Base-by-base conservation (phyloP, 2,797 vertebrate genomes). In the Prionace glauca region DNA sequence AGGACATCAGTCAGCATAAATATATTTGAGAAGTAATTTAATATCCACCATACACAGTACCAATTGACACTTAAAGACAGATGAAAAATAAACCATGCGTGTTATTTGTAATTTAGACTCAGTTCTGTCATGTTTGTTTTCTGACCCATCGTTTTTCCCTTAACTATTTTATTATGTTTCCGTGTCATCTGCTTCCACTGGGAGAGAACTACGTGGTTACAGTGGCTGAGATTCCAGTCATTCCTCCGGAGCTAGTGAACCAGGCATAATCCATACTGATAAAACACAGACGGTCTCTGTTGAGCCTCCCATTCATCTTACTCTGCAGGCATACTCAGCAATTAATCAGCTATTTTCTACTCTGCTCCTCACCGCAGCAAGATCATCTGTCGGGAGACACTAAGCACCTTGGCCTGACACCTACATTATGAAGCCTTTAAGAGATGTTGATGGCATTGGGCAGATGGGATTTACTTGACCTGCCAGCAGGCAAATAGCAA, bases 261-360 rank as follows among this genome's bases (percentile, higher is more conserved):
- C 96, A 74, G 81, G 81, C 86, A 95, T 96, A 96, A 96, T 96
- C 96, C 93, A 95, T 95, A 96, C 88, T 96, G 95, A 96, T 96
- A 95, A 96, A 95, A 95, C 92, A 96, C 95, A 96, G 95, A 96
- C 90, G 88, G 90, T 72, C 96, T 95, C 95, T 74, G n/a, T 62
- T 95, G 79, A 95, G 74, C 87, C 95, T 74, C 86, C 94, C 95
- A 96, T 96, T 96, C 96, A 96, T 96, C 96, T 96, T 96, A 95
- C 95, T 95, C 93, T 86, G 67, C 94, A 96, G 95, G 96, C 74
- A 56, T 95, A 95, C 45, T 12, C 86, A n/a, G 86, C 81, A 96
- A 96, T 96, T 96, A 96, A 96, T 96, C 96, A 96, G 95, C 45
- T 87, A 84, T 94, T 90, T 96, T 94, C 95, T 79, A 84, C 32